Evolutionary conservation across 2,888 invertebrate species (phyloP), one percentile per base, ranked within the genome.

Genomic region (Phorcus lineatus): DNA sequence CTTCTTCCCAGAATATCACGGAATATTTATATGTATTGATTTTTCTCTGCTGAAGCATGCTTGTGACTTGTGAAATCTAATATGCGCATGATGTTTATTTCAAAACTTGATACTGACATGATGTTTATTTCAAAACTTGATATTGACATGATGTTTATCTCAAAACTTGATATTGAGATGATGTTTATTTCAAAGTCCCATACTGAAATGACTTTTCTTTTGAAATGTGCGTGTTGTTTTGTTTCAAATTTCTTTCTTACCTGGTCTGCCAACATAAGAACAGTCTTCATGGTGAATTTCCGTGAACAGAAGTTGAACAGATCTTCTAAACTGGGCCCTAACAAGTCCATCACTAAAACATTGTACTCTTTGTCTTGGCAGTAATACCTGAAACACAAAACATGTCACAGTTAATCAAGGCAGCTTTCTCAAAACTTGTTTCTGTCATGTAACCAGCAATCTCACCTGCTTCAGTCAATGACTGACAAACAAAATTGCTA

Each of bases 271-370:
- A 99, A 95, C 99, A 99, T 99, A 86, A 99, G 96, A 86, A 99
- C 99, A 86, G 99, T 99, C 95, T 99, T 99, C 95, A 99, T 98
- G 89, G 99, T 99, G 95, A 99, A 99, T 93, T 98, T 96, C 86
- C 99, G 96, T 84, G 98, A 97, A 94, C 99, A 99, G 94, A 99
- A 99, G 94, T 99, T 99, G 95, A 99, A 99, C 74, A 99, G 95
- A 94, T 90, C 90, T 80, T 90, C 90, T 47, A 90, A 86, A 86
- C 90, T 90, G 62, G 90, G 90, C 28, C 90, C 99, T 86, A 99
- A 95, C 78, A 99, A 95, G 94, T 99, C 99, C 99, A 99, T 99
- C 87, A 99, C 99, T 91, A 99, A 95, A 86, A 99, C 97, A 94
- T 99, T 99, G 95, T 98, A 98, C 90, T 99, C 98, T 91, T 96